Evolutionary conservation across 2,797 vertebrate species (phyloP), one percentile per base, ranked within the genome.

Genomic region (Mycteria americana): DNA sequence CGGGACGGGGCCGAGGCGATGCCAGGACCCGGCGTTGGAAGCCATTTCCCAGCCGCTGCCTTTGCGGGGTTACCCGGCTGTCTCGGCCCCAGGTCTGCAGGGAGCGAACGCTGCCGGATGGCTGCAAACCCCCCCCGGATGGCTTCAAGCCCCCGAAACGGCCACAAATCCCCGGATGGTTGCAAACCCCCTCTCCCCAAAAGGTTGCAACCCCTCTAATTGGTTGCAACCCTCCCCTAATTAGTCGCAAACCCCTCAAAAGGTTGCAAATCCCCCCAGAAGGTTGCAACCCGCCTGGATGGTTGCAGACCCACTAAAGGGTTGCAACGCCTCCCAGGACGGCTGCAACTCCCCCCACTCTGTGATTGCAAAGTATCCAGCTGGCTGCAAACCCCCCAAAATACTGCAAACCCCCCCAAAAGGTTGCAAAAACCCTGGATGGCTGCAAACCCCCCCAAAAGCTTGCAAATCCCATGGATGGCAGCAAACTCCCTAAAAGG

Each of bases 31-130:
- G 7, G 30, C 21, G 19, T 2, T 48, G 68, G 89, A 33, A 84
- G 30, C 24, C 48, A 7, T 63, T 85, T 80, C 63, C 67, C 68
- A 39, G 43, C 24, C 2, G 0, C 8, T 3, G 14, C 68, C 15
- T 67, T 35, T 18, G 31, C 0, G 2, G 64, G 43, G 7, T 39
- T 51, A 7, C 0, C 6, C 2, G 3, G 50, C 56, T 57, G 57
- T 33, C 18, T 41, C 18, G 6, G 17, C 12, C 28, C 18, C 45
- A 5, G 39, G 2, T 6, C 39, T 62, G 67, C 37, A 62, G 59
- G 30, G 41, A 33, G 14, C 9, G 3, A 43, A 18, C 2, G 24
- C 25, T 3, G 23, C 30, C 6, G 6, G 10, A n/a, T 1, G 23
- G 50, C 28, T 69, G 12, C 17, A 72, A 45, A 0, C 2, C 16